Evolutionary conservation across 2,113 vertebrate species (phyloP).

Genomic region (Cyanoderma ruficeps): DNA sequence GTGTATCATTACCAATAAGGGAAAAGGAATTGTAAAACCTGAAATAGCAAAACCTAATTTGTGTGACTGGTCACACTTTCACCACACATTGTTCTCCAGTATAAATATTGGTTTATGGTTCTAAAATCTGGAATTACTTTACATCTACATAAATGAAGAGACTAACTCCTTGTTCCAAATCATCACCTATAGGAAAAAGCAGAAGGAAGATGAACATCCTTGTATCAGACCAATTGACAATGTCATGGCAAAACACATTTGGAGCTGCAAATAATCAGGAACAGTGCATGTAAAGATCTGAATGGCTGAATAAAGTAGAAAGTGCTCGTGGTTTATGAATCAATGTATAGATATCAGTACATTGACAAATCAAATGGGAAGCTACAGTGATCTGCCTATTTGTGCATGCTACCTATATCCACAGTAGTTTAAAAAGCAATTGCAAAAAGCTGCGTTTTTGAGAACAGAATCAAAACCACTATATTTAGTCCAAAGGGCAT

Average conservation of each 20-base stretch:
- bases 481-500: background rate
- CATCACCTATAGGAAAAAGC: background rate
- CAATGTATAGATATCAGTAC: background rate
- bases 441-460: background rate
- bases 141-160: background rate
- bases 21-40: background rate
- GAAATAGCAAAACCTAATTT: background rate
- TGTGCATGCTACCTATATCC: background rate
- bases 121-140: background rate
- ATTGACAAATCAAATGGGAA: background rate
- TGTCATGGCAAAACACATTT: background rate
- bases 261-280: background rate
- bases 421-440: background rate
- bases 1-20: background rate
- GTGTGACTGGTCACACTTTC: background rate
- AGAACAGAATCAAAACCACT: background rate
- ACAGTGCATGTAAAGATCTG: background rate
- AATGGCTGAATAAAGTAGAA: background rate
- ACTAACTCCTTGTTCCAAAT: background rate
- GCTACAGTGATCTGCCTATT: background rate
- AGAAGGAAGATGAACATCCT: background rate
- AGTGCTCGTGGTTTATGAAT: background rate
- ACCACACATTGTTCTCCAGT: background rate
- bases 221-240: background rate
- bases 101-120: background rate